Evolutionary conservation across 1,140 invertebrate species (phyloP).

Genomic region (Hyphantria cunea): DNA sequence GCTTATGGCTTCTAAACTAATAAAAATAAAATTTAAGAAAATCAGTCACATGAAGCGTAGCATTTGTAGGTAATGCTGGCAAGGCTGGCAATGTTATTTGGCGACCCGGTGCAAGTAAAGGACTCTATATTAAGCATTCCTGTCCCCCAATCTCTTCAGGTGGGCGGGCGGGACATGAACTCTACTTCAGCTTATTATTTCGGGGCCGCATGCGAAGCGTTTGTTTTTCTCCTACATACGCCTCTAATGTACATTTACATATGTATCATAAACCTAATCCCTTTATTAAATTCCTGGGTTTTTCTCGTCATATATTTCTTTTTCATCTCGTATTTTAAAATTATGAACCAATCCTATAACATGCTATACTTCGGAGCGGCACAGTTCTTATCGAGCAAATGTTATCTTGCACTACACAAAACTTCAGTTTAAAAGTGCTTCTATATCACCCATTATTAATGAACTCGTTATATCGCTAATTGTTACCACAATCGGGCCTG

Average conservation of each 20-base stretch:
- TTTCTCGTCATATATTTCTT: slow-evolving; percentile 43
- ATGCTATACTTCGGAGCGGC: slow-evolving; percentile 11
- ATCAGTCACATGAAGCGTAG: slow-evolving; percentile 45
- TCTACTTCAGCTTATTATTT: slow-evolving; percentile 77
- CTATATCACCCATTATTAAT: slow-evolving; percentile 71
- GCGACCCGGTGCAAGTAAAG: slow-evolving; percentile 68
- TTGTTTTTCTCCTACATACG: slow-evolving; percentile 68
- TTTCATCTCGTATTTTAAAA: slow-evolving; percentile 36
- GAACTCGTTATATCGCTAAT: slow-evolving; percentile 77
- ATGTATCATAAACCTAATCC: slow-evolving; percentile 62
- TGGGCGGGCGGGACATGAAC: slow-evolving; percentile 66
- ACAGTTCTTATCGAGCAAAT: slow-evolving; percentile 22
- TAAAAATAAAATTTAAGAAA: slow-evolving; percentile 36
- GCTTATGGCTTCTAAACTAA: slow-evolving; percentile 15
- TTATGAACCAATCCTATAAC: slow-evolving; percentile 25
- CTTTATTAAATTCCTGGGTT: slow-evolving; percentile 63
- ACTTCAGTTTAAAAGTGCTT: slow-evolving; percentile 45
- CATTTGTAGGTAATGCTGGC: slow-evolving; percentile 52
- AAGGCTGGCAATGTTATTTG: slow-evolving; percentile 70
- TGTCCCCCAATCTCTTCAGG: slow-evolving; percentile 72
- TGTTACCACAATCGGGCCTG: slow-evolving; percentile 69
- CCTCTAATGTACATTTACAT: slow-evolving; percentile 59
- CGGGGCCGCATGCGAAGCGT: slow-evolving; percentile 57
- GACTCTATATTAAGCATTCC: slow-evolving; percentile 79
- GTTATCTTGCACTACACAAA: slow-evolving; percentile 39